Evolutionary conservation across 2,797 vertebrate genomes (phyloP).

Genomic region (Tauraco hartlaubi): DNA sequence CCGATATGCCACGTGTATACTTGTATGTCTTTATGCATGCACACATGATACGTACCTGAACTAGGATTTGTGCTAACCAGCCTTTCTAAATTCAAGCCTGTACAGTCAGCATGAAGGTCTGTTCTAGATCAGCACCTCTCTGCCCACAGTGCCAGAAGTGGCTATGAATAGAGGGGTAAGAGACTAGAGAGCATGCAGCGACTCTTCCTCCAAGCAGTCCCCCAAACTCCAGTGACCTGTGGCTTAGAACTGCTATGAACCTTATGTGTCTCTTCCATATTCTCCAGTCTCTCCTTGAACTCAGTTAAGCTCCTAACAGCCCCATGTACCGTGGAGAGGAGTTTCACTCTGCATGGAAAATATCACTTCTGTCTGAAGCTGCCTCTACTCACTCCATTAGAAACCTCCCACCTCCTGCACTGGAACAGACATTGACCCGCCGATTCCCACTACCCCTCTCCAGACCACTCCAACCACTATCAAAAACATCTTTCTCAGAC

Average conservation of each 20-base stretch:
- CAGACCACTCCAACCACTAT: neutral
- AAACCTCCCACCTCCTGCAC: neutral
- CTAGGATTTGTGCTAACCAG: neutral
- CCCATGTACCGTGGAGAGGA: neutral
- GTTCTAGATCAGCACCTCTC: neutral
- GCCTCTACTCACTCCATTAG: neutral
- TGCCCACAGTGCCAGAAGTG: neutral
- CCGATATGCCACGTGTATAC: neutral
- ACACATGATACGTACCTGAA: neutral
- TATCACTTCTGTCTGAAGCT: neutral
- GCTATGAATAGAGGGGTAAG: fast-evolving
- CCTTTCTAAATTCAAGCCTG: neutral
- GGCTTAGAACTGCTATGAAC: neutral
- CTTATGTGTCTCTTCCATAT: neutral
- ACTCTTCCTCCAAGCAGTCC: neutral
- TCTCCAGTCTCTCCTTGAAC: neutral
- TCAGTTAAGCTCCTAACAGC: neutral
- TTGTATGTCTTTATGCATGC: neutral
- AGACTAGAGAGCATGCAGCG: neutral
- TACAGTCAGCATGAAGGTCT: neutral
- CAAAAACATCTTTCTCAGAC: neutral
- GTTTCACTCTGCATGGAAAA: neutral
- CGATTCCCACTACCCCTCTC: neutral
- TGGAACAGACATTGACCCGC: neutral
- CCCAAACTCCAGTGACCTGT: neutral